Base-by-base conservation (phyloP, 2,888 invertebrate genomes). In the Vesta saturnalis region DNA sequence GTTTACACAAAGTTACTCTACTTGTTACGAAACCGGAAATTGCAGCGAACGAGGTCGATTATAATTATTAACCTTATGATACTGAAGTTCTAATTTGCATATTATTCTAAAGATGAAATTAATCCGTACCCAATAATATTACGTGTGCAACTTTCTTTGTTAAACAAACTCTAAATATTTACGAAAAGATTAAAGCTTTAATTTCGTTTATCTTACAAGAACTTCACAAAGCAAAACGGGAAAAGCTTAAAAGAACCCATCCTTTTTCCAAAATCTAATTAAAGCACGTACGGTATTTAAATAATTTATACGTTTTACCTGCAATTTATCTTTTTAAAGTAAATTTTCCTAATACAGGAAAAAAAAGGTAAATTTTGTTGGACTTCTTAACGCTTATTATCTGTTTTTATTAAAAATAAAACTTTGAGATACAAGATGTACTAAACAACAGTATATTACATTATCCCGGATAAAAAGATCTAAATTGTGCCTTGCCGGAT, bases 381-480 rank as follows among this genome's bases (percentile, higher is more conserved):
- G n/a, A 10, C 12, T 52, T 52, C 19, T 21, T 21, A 15, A 52
- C 18, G 12, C 19, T 18, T 14, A 43, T 43, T 43, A 43, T n/a
- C 43, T n/a, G 12, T 43, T 52, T 39, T 52, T 52, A 52, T 18
- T 56, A 52, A 21, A 52, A 52, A 5, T 19, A 52, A 52, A 19
- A 10, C 5, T 52, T 52, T 21, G 47, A 35, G 64, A 64, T 70
- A 72, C 75, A 77, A 78, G 79, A 80, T 80, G 79, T 78, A 79
- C 75, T 74, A 76, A 73, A 74, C 77, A 79, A 77, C 79, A 79
- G 79, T 79, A 80, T 80, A 80, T 81, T 80, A 78, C 81, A 81
- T 80, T 80, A 81, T 80, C 79, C 79, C 61, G 77, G 79, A 80
- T 78, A 80, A 78, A 81, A 81, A 80, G 80, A 80, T 79, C 76